phyloP scores from a whole-genome alignment of 1,140 invertebrate genomes.

The Euwallacea fornicatus region DNA sequence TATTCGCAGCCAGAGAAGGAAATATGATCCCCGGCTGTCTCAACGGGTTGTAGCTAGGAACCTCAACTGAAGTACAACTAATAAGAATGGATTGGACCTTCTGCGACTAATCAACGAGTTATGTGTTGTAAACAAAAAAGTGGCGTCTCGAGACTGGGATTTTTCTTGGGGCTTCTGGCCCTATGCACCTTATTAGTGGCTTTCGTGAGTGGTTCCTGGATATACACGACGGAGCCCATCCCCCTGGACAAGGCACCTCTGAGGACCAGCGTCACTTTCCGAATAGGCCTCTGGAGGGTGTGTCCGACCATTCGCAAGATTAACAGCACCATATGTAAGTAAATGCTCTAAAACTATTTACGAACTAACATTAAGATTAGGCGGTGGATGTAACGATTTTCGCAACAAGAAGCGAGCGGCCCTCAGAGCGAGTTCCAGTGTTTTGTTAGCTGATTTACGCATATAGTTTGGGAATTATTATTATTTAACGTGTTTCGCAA shows the following conservation, averaged over 20 bases:
- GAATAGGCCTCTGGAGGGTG: slow-evolving; percentile 58
- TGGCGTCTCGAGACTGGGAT: slow-evolving; percentile 52
- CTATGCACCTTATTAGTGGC: slow-evolving; percentile 54
- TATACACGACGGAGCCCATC: slow-evolving; percentile 57
- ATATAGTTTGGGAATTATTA: too few species aligned
- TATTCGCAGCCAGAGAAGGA: too few species aligned
- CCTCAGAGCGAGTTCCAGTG: background rate
- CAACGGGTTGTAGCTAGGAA: too few species aligned
- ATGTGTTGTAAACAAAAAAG: slow-evolving; percentile 52
- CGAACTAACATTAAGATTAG: slow-evolving; percentile 33
- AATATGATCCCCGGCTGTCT: too few species aligned
- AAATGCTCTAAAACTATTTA: slow-evolving; percentile 23
- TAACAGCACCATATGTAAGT: slow-evolving; percentile 53
- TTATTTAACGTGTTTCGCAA: too few species aligned
- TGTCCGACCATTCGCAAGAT: slow-evolving; percentile 54
- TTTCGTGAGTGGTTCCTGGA: slow-evolving; percentile 57
- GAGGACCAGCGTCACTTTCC: slow-evolving; percentile 54
- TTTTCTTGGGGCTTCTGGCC: slow-evolving; percentile 54
- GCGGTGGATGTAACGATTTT: slow-evolving; percentile 28
- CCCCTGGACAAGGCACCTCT: slow-evolving; percentile 53
- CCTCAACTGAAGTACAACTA: background rate
- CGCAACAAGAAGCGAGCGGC: too few species aligned
- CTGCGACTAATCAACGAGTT: slow-evolving; percentile 11
- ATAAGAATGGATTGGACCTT: slow-evolving; percentile 22
- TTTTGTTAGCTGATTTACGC: slow-evolving; percentile 31